Conservation (phyloP, 2,888 invertebrate species). For the Agriotes lineatus region DNA sequence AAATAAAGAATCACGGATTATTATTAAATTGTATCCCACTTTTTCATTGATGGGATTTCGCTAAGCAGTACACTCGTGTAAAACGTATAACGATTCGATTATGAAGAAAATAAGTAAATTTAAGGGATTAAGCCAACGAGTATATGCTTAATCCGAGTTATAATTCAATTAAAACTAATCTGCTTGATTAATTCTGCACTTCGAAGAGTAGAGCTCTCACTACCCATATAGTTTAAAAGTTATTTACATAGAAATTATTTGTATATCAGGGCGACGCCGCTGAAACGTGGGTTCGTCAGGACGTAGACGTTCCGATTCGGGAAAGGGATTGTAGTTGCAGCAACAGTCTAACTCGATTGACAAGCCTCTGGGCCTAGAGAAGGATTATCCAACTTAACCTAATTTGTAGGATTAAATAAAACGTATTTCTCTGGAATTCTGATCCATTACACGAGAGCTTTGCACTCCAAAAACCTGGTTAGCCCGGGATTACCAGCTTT, state of each 20-base stretch:
- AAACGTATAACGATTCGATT: too few relatives aligned
- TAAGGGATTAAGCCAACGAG: too few relatives aligned
- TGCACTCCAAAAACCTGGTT: conserved; percentile 22
- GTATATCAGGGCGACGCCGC: too few relatives aligned
- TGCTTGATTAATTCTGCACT: too few relatives aligned
- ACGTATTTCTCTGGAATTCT: conserved; percentile 32
- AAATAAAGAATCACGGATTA: too few relatives aligned
- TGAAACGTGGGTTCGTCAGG: neutral
- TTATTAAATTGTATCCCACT: too few relatives aligned
- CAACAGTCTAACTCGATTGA: conserved; percentile 31
- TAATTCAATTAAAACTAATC: too few relatives aligned
- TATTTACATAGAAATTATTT: too few relatives aligned
- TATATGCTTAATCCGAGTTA: too few relatives aligned
- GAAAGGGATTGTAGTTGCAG: neutral
- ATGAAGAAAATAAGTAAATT: too few relatives aligned
- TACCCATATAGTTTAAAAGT: neutral
- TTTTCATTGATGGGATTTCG: too few relatives aligned
- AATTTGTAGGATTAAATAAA: conserved; percentile 36
- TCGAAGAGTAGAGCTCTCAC: neutral
- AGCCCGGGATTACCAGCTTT: conserved; percentile 27
- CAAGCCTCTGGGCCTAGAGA: conserved; percentile 17
- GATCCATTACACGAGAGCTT: conserved; percentile 19
- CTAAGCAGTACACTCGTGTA: too few relatives aligned
- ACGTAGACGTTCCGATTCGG: neutral
- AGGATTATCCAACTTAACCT: conserved; percentile 35